Percentiles rank a stretch among this genome's conserved stretches.
Evolutionary conservation across 2,888 invertebrate species (phyloP).

Genomic region (Luperina nickerlii): DNA sequence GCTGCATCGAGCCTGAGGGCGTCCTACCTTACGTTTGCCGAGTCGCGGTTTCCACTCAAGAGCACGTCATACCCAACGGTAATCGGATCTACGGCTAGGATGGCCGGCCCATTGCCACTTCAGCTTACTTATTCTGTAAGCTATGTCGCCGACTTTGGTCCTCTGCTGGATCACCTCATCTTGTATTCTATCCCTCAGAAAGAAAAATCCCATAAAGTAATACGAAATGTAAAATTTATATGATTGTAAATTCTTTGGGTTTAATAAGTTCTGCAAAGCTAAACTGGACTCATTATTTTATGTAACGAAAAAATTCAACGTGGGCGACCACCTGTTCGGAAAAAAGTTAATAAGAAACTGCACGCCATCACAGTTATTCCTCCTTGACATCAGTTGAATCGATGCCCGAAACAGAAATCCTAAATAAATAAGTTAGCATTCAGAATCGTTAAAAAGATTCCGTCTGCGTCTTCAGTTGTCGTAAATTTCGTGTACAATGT

Average conservation of each 20-base stretch:
- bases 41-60: no score
- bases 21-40: no score
- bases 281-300: conserved; percentile 23
- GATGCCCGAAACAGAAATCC: conserved; percentile 49
- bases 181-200: no score
- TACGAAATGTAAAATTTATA: conserved; percentile 15
- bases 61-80: no score
- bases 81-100: no score
- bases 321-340: conserved; percentile 53
- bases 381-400: conserved; percentile 36
- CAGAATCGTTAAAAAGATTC: conserved; percentile 43
- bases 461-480: conserved; percentile 43
- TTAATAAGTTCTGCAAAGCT: conserved; percentile 31
- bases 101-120: no score
- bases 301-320: conserved; percentile 43
- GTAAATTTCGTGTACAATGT: conserved; percentile 52
- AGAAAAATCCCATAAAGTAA: neutral
- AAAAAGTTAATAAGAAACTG: conserved; percentile 58
- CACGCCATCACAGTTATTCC: conserved; percentile 50
- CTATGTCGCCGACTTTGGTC: no score
- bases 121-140: no score
- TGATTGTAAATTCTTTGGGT: neutral
- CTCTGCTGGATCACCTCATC: no score
- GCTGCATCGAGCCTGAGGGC: no score
- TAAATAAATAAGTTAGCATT: conserved; percentile 58